These are phyloP conservation scores for Chalcosyrphus nemorum DNA, from an alignment of 2,888 invertebrate species.

Conservation along the genomic window DNA sequence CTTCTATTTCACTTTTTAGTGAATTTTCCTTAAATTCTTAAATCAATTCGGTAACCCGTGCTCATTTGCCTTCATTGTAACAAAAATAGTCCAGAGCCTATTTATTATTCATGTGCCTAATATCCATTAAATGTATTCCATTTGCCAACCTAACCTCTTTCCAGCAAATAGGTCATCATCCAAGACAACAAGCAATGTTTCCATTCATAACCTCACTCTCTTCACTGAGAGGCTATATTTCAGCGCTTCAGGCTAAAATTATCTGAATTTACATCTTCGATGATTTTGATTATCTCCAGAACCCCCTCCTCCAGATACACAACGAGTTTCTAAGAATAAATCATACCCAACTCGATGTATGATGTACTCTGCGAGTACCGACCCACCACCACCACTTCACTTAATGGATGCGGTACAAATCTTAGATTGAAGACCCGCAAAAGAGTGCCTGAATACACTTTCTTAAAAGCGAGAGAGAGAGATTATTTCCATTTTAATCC, in stretches of 20 bases:
- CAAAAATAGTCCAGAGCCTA: not conserved
- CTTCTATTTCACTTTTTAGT: too few relatives aligned
- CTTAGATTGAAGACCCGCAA: slow-evolving; percentile 18
- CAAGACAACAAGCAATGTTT: not conserved
- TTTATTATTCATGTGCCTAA: not conserved
- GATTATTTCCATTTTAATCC: slow-evolving; percentile 9
- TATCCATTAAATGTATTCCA: not conserved
- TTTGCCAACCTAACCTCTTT: not conserved
- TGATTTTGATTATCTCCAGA: slow-evolving; percentile 36
- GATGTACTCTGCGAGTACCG: not conserved
- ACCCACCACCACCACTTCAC: not conserved
- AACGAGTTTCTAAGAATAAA: slow-evolving; percentile 26
- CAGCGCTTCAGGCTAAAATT: not conserved
- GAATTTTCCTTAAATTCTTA: too few relatives aligned
- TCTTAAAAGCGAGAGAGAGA: not conserved
- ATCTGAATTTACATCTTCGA: slow-evolving; percentile 26
- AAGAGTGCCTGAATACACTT: slow-evolving; percentile 12
- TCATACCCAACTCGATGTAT: not conserved
- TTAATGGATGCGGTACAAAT: not conserved
- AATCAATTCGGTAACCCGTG: too few relatives aligned
- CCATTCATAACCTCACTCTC: not conserved
- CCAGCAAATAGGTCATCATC: not conserved
- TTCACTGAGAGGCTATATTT: not conserved
- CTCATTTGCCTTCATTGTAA: too few relatives aligned
- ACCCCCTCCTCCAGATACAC: not conserved